Base-by-base conservation (phyloP, 2,113 vertebrate genomes). In the Chrysochloris asiatica region DNA sequence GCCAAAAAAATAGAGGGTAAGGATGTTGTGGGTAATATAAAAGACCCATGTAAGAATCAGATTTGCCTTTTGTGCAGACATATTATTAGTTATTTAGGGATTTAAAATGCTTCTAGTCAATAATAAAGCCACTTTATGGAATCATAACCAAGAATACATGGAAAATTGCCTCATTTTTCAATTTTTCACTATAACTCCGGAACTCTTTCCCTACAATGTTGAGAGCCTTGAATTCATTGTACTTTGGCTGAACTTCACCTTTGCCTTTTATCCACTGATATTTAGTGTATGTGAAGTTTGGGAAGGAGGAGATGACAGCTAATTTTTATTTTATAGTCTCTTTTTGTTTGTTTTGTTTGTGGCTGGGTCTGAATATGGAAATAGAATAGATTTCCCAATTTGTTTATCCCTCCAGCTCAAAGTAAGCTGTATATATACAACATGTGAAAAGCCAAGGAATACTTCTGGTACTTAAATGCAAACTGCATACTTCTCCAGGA, bases 271-370 rank as follows among this genome's bases (percentile, higher is more conserved):
- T 26, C 91, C 26, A 38, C 0, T 45, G 50, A 63, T 36, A 3
- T 78, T 86, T 86, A 78, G 12, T 22, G 45, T 52, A 4, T n/a
- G 0, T 73, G 4, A 43, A 43, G 41, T 83, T 82, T 85, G 72
- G 28, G 24, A 92, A 92, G 56, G 24, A 93, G 36, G 52, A 85
- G 12, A 54, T 33, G 21, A 21, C 30, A 77, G 24, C 14, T 54
- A 71, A 21, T 69, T 87, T 59, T 92, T 28, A 73, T 90, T 92
- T 93, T 91, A 63, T 89, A 61, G 9, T 3, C 72, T 89, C 77
- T 91, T 80, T 36, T 87, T 72, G 45, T 90, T 79, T 48, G 43
- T 30, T 38, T 90, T 75, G 24, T 91, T 76, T 52, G 38, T 91
- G 65, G n/a, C 26, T 88, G 28, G 69, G 72, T 38, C 33, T 89